phyloP scores from a whole-genome alignment of 2,113 vertebrate species.

The Chionis minor region DNA sequence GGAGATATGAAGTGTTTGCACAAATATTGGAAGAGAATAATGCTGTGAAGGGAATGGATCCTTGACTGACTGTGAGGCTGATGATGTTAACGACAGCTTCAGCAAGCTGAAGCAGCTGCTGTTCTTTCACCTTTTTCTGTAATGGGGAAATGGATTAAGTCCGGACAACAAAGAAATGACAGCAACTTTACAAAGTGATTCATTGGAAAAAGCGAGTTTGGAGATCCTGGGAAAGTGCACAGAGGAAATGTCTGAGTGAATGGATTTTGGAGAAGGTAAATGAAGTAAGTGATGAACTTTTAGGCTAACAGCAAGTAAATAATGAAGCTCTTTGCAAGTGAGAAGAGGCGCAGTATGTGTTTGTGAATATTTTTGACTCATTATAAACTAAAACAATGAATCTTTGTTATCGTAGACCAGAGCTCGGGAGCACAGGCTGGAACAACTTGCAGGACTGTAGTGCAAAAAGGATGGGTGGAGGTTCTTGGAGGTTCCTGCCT shows the following conservation, averaged over 20 bases:
- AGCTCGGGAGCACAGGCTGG: background rate
- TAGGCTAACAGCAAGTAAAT: background rate
- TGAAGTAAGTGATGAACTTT: background rate
- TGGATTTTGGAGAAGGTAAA: background rate
- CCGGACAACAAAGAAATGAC: background rate
- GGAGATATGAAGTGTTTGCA: background rate
- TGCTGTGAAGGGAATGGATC: background rate
- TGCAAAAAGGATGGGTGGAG: background rate
- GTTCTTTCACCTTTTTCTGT: background rate
- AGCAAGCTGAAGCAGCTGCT: background rate
- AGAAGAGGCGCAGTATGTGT: background rate
- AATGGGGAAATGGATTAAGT: background rate
- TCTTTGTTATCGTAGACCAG: background rate
- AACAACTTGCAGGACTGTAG: background rate
- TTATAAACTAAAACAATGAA: background rate
- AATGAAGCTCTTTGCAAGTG: background rate
- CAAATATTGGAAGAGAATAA: background rate
- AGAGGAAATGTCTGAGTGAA: background rate
- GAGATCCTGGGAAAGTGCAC: background rate
- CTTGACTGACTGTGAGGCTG: rapidly evolving
- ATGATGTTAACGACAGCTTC: rapidly evolving
- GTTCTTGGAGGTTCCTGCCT: background rate
- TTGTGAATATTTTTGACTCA: background rate
- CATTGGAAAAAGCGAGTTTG: background rate
- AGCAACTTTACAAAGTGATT: background rate